phyloP scores from a whole-genome alignment of 1,140 invertebrate species.

The Drusus annulatus region DNA sequence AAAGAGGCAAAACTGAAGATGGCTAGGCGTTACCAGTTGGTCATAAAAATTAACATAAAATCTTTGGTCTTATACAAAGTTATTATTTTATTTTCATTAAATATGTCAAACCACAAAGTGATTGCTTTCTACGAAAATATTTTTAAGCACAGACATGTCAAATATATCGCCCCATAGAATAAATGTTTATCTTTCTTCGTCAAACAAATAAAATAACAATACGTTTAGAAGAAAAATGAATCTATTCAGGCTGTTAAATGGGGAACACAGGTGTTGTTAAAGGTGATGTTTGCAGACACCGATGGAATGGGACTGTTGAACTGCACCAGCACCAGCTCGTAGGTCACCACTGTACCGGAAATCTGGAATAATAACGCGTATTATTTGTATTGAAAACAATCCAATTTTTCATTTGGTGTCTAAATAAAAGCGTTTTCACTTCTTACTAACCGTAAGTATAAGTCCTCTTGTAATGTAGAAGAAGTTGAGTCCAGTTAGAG shows the following conservation, averaged over 20 bases:
- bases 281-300: conserved; percentile 52
- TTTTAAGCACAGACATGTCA: too few species aligned
- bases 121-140: too few species aligned
- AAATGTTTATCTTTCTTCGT: too few species aligned
- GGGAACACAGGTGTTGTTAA: conserved; percentile 42
- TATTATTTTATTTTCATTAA: too few species aligned
- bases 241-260: neutral
- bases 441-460: conserved; percentile 73
- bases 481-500: conserved; percentile 76
- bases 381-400: too few species aligned
- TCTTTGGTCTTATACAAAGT: too few species aligned
- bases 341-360: conserved; percentile 78
- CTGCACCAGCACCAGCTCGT: conserved; percentile 69
- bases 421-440: neutral
- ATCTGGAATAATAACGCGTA: conserved; percentile 49
- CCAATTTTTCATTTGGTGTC: neutral
- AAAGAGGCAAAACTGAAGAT: too few species aligned
- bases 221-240: neutral
- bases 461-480: conserved; percentile 76
- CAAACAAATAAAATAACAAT: too few species aligned
- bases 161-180: too few species aligned
- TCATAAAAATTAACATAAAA: too few species aligned
- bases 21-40: too few species aligned
- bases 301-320: conserved; percentile 60
- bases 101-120: too few species aligned